Conservation (phyloP, 53 echinoderm and acorn worm genomes). For the Hippasteria phrygiana region DNA sequence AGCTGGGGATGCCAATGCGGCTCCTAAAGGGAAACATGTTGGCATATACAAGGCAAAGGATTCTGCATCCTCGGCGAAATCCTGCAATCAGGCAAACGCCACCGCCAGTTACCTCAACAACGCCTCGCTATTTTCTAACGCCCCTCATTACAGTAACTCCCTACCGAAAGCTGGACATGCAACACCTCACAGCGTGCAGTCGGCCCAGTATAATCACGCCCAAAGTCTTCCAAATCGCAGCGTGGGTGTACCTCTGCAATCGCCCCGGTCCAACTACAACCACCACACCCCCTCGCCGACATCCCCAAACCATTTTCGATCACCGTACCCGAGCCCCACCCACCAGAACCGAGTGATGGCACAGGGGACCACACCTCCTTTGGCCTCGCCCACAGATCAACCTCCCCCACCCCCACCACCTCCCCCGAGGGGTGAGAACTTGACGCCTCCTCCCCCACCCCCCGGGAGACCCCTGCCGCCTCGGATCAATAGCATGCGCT, state of each 20-base stretch:
- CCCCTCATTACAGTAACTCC: constrained; percentile 36
- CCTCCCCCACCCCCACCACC: constrained; percentile 65
- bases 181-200: constrained; percentile 21
- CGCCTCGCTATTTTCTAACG: constrained; percentile 49
- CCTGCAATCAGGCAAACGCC: constrained; percentile 30
- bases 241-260: constrained; percentile 9
- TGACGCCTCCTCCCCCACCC: constrained; percentile 43
- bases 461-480: constrained; percentile 42
- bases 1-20: constrained; percentile 33
- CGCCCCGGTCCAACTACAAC: constrained; percentile 27
- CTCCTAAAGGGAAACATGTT: constrained; percentile 23
- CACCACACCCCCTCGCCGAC: constrained; percentile 61
- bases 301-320: constrained; percentile 50
- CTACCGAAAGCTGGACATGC: constrained; percentile 24
- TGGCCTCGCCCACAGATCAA: constrained; percentile 62
- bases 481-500: constrained; percentile 58
- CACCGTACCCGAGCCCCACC: constrained; percentile 59
- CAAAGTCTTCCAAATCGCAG: constrained; percentile 53
- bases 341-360: constrained; percentile 36
- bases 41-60: constrained; percentile 38
- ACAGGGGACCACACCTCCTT: constrained; percentile 58
- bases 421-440: constrained; percentile 18
- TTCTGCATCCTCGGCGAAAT: neutral
- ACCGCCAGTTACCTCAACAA: constrained; percentile 67
- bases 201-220: constrained; percentile 15